Conservation (phyloP, 2,113 vertebrate genomes). For the Mormyrus lacerda region DNA sequence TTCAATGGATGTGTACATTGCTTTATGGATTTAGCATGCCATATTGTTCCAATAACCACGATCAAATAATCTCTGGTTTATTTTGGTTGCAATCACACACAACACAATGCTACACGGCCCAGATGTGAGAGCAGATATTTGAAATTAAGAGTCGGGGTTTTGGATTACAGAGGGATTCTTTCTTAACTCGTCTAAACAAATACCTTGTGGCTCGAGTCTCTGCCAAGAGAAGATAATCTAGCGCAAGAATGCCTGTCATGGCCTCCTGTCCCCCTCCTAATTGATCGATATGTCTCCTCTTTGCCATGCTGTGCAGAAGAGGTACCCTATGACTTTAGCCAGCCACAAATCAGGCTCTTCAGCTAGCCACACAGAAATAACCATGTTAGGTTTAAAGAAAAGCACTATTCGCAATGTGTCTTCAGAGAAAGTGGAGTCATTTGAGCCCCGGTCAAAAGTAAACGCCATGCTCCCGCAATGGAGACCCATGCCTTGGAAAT, state of each 20-base stretch:
- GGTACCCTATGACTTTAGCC: background rate
- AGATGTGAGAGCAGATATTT: slow-evolving; percentile 15
- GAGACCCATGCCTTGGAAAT: background rate
- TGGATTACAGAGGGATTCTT: slow-evolving; percentile 5
- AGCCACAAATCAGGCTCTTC: background rate
- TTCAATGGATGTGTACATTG: background rate
- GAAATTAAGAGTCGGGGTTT: slow-evolving; percentile 1
- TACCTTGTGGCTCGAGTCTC: background rate
- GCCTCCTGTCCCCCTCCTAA: background rate
- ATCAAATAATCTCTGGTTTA: slow-evolving; percentile 16
- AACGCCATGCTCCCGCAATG: background rate
- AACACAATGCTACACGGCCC: slow-evolving; percentile 15
- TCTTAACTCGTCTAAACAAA: slow-evolving; percentile 18
- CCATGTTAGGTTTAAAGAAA: background rate
- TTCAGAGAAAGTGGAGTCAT: background rate
- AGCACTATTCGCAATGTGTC: background rate
- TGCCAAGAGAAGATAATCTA: background rate
- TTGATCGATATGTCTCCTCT: background rate
- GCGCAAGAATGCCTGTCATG: background rate
- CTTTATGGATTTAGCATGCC: slow-evolving; percentile 9
- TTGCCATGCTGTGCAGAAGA: background rate
- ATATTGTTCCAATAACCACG: slow-evolving; percentile 5
- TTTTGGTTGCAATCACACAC: slow-evolving; percentile 21
- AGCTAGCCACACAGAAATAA: background rate
- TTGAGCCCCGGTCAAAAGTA: background rate